Evolutionary conservation across 2,113 vertebrate species (phyloP).

Genomic region (Antigone vipio): DNA sequence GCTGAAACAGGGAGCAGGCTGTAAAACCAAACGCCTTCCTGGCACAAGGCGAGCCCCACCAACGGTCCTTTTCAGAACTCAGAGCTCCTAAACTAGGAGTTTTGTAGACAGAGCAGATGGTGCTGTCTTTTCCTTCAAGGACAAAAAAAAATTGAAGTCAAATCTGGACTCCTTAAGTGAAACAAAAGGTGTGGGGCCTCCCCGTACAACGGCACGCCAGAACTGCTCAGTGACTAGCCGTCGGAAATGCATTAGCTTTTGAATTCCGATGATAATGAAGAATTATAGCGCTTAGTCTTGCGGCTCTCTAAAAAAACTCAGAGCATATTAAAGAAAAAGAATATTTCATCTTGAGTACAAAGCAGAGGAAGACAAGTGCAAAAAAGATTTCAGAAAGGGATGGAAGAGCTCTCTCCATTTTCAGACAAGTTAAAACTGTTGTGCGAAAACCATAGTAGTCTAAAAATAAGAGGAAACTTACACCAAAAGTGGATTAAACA

Average conservation of each 20-base stretch:
- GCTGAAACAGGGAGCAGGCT: not conserved
- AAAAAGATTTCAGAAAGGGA: not conserved
- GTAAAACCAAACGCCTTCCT: accelerated
- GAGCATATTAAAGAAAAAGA: not conserved
- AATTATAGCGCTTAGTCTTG: not conserved
- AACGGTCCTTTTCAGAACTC: not conserved
- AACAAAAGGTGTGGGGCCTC: not conserved
- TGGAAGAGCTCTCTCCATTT: not conserved
- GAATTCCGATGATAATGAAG: not conserved
- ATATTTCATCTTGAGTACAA: not conserved
- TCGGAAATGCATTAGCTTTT: not conserved
- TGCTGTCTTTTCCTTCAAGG: not conserved
- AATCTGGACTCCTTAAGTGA: not conserved
- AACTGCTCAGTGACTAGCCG: not conserved
- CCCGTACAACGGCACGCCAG: not conserved
- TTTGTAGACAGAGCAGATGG: constrained; percentile 1
- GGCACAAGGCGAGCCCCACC: not conserved
- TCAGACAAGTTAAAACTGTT: not conserved
- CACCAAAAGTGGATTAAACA: not conserved
- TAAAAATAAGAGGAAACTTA: not conserved
- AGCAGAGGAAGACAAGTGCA: not conserved
- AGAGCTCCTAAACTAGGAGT: not conserved
- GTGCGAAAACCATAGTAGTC: not conserved
- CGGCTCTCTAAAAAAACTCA: not conserved
- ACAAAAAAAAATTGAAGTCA: not conserved